A percentile compares a stretch with the other conserved stretches of the same genome.
These are phyloP conservation scores for Sarcophaga bullata DNA, from an alignment of 1,140 invertebrate genomes.

Conservation along the genomic window DNA sequence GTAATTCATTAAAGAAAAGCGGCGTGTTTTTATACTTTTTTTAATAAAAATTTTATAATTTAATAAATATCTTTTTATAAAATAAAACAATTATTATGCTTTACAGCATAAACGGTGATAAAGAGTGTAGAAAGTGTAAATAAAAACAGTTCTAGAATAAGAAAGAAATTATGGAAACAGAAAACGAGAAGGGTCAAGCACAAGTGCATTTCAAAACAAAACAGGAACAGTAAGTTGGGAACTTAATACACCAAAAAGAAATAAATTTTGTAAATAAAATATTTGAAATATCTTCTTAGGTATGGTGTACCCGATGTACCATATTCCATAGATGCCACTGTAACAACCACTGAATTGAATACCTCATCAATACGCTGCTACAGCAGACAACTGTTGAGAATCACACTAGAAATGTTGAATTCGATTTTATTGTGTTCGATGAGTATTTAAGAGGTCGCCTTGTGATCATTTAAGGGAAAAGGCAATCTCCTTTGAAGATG, in stretches of 20 bases:
- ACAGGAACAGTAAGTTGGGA: constrained; percentile 77
- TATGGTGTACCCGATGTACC: constrained; percentile 88
- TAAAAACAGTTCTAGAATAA: neutral
- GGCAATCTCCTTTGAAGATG: constrained; percentile 77
- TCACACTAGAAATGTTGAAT: constrained; percentile 72
- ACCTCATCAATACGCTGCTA: constrained; percentile 83
- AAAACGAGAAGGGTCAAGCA: constrained; percentile 69
- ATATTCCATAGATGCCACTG: constrained; percentile 79
- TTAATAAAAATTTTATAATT: constrained; percentile 8
- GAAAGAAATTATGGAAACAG: constrained; percentile 55
- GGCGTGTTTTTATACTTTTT: constrained; percentile 20
- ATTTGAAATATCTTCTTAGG: constrained; percentile 66
- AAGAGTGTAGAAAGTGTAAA: neutral
- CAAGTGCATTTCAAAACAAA: constrained; percentile 84
- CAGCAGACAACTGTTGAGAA: constrained; percentile 69
- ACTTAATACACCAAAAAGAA: neutral
- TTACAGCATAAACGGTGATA: constrained; percentile 8
- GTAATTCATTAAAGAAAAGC: neutral
- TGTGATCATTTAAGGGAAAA: constrained; percentile 76
- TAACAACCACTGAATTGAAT: constrained; percentile 78
- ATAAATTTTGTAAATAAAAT: neutral
- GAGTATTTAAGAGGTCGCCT: constrained; percentile 76
- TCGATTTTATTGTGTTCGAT: constrained; percentile 88
- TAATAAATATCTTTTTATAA: neutral
- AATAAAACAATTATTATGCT: neutral